Base-by-base conservation (phyloP, 2,113 vertebrate species). In the Astur gentilis region DNA sequence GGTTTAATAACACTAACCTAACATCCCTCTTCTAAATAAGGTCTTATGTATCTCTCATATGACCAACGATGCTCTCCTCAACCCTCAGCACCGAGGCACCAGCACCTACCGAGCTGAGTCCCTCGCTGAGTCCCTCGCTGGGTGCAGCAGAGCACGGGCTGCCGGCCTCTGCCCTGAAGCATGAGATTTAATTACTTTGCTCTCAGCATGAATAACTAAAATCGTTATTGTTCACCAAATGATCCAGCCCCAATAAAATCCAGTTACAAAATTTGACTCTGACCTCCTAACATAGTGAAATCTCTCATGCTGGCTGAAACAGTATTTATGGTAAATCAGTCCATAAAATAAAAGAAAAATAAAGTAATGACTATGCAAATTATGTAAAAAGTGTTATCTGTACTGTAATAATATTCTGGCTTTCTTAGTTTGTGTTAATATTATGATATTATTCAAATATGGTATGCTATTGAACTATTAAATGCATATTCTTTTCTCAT, bases 141-240 rank as follows among this genome's bases (percentile, higher is more conserved):
- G 18, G 38, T 25, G 18, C 54, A 42, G 70, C 16, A 27, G 14
- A 89, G 62, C 62, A 83, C 1, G 8, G 52, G 67, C 84, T 94
- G 50, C 61, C 79, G 69, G 77, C 69, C 82, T 64, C 52, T 75
- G 75, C 84, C 83, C 73, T 90, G 67, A 87, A 92, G 88, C 67
- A 66, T 9, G 16, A 80, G 55, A 95, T 92, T 93, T 91, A 94
- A 97, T 96, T 94, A 86, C 31, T 92, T 75, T 52, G 62, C 40
- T 96, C 93, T 91, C 86, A 96, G 86, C 71, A 84, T 66, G 87
- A 78, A 85, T 91, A 96, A 92, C 64, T 90, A 64, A 62, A 96
- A 93, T n/a, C 83, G 55, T 89, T 89, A 83, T 73, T 90, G 45
- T 90, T 84, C 90, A 75, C 52, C 61, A 92, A 93, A 92, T 76